phyloP scores from a whole-genome alignment of 2,797 vertebrate species.

The Acanthurus tractus region DNA sequence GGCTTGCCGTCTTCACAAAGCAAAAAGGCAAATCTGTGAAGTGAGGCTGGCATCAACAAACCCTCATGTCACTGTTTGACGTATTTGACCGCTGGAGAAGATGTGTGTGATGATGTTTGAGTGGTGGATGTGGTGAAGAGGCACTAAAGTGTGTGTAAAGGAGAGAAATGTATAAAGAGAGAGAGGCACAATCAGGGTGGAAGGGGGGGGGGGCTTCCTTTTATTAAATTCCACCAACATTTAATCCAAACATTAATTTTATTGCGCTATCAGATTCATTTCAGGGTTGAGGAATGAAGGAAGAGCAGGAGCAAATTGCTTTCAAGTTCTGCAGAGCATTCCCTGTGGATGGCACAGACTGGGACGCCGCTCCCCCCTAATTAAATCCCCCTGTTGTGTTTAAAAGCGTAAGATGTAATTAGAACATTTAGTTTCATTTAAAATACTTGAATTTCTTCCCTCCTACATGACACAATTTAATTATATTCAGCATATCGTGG shows the following conservation, averaged over 20 bases:
- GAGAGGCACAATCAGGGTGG: not conserved
- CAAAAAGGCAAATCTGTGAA: constrained; percentile 66
- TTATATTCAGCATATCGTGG: constrained; percentile 63
- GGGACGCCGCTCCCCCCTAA: constrained; percentile 69
- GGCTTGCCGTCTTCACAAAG: constrained; percentile 64
- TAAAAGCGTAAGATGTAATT: constrained; percentile 82
- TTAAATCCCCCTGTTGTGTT: constrained; percentile 82
- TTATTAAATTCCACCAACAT: constrained; percentile 76
- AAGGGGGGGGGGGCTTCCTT: constrained; percentile 1
- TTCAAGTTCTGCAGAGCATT: constrained; percentile 77
- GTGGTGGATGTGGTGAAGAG: not conserved
- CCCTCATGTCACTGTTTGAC: constrained; percentile 45
- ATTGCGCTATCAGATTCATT: constrained; percentile 70
- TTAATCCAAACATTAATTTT: constrained; percentile 79
- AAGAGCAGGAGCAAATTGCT: constrained; percentile 79
- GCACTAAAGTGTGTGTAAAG: constrained; percentile 15
- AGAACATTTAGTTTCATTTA: constrained; percentile 82
- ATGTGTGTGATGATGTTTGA: not conserved
- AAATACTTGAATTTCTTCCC: constrained; percentile 64
- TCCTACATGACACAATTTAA: constrained; percentile 68
- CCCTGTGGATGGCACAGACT: constrained; percentile 69
- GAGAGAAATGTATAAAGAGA: constrained; percentile 5
- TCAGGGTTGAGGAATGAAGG: constrained; percentile 74
- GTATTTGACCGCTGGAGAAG: constrained; percentile 25
- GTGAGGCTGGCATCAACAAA: constrained; percentile 54